These are phyloP conservation scores for Dicaeum eximium DNA, from an alignment of 2,113 vertebrate species.

Conservation along the genomic window DNA sequence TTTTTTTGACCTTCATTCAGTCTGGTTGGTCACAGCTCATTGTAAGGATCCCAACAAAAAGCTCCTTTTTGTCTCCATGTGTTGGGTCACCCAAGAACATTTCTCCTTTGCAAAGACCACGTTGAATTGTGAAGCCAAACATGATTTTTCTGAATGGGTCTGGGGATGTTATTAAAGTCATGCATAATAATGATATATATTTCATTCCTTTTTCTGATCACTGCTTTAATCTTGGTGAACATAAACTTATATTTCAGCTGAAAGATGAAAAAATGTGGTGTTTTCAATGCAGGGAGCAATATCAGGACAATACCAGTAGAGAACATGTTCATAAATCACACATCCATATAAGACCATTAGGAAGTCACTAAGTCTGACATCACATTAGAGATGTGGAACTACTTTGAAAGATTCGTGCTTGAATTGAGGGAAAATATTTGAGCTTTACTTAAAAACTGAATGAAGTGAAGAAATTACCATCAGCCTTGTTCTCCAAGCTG, in stretches of 20 bases:
- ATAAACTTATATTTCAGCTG: background rate
- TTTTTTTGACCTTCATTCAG: background rate
- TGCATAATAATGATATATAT: background rate
- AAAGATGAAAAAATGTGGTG: background rate
- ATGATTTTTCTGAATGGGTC: background rate
- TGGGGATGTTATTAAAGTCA: background rate
- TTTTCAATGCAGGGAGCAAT: background rate
- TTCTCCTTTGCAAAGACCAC: background rate
- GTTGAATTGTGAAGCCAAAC: background rate
- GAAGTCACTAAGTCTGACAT: background rate
- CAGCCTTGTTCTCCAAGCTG: background rate
- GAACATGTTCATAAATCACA: background rate
- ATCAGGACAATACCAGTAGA: background rate
- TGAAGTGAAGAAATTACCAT: background rate
- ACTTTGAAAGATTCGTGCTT: background rate
- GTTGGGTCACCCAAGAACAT: background rate
- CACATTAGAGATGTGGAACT: background rate
- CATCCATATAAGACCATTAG: background rate
- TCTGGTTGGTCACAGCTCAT: fast-evolving
- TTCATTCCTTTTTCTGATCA: background rate
- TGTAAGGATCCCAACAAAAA: background rate
- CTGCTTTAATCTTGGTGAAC: background rate
- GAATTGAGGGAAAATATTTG: background rate
- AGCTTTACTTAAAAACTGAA: background rate
- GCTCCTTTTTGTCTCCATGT: background rate